A percentile compares a stretch with the other conserved stretches of the same genome.
phyloP scores from a whole-genome alignment of 2,797 vertebrate species.

The Neomorphus geoffroyi region DNA sequence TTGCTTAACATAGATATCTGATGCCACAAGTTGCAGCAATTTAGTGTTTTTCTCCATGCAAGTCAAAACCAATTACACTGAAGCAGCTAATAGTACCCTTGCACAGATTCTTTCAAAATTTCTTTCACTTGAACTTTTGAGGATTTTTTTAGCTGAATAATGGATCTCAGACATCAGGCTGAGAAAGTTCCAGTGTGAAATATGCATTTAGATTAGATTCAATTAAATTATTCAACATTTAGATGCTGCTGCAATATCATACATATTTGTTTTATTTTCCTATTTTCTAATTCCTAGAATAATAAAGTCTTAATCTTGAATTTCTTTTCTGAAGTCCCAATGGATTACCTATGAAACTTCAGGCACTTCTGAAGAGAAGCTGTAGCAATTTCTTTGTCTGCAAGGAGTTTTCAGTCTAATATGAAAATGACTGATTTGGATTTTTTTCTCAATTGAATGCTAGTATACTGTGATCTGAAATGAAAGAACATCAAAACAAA shows the following conservation, averaged over 20 bases:
- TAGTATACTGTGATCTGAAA: not conserved
- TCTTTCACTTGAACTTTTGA: not conserved
- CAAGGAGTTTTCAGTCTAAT: not conserved
- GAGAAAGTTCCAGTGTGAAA: not conserved
- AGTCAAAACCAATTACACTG: conserved; percentile 13
- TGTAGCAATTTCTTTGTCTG: not conserved
- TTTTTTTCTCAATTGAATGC: not conserved
- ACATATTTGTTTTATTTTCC: not conserved
- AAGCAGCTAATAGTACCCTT: conserved; percentile 12
- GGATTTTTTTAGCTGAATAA: not conserved
- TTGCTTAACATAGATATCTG: conserved; percentile 21
- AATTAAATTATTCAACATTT: not conserved
- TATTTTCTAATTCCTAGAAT: not conserved
- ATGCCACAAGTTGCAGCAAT: conserved; percentile 20
- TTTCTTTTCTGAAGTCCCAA: not conserved
- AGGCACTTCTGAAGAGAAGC: not conserved
- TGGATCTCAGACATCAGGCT: not conserved
- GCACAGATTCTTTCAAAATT: not conserved
- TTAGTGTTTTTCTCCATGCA: not conserved
- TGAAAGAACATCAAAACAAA: not conserved
- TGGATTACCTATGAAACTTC: not conserved
- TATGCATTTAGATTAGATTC: not conserved
- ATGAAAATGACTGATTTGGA: not conserved
- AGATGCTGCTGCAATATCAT: not conserved
- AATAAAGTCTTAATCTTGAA: not conserved